Evolutionary conservation across 2,888 invertebrate genomes (phyloP).

Genomic region (Acanthosepion pharaonis): DNA sequence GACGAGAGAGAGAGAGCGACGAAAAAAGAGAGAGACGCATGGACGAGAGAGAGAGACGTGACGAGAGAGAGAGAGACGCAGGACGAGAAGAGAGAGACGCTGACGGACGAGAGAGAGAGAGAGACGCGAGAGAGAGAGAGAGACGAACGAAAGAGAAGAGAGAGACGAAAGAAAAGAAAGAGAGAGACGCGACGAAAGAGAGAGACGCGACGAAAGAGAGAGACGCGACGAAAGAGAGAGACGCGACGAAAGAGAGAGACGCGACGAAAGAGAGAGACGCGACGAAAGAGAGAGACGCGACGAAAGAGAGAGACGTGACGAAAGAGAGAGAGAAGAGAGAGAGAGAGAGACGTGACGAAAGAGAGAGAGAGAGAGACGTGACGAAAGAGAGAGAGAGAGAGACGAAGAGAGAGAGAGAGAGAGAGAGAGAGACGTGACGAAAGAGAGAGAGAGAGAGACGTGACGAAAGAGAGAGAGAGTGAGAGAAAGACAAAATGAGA

Average conservation of each 20-base stretch:
- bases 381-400: too few species aligned
- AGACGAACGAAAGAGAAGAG: background rate
- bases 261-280: background rate
- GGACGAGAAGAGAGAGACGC: background rate
- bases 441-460: too few species aligned
- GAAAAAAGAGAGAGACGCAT: background rate
- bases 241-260: background rate
- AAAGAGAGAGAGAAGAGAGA: too few species aligned
- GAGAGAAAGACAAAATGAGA: too few species aligned
- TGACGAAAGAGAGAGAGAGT: rapidly evolving
- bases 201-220: background rate
- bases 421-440: too few species aligned
- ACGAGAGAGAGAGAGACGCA: background rate
- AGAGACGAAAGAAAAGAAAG: rapidly evolving
- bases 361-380: too few species aligned
- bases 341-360: too few species aligned
- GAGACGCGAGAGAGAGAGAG: background rate
- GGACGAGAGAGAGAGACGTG: too few species aligned
- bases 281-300: too few species aligned
- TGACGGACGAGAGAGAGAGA: background rate
- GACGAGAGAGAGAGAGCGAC: background rate
- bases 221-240: background rate
- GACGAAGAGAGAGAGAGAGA: too few species aligned
- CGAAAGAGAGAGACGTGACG: too few species aligned
- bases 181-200: rapidly evolving